These are phyloP conservation scores for Virgularia gustaviana DNA, from an alignment of 92 coral and sea anemone genomes.

Conservation along the genomic window DNA sequence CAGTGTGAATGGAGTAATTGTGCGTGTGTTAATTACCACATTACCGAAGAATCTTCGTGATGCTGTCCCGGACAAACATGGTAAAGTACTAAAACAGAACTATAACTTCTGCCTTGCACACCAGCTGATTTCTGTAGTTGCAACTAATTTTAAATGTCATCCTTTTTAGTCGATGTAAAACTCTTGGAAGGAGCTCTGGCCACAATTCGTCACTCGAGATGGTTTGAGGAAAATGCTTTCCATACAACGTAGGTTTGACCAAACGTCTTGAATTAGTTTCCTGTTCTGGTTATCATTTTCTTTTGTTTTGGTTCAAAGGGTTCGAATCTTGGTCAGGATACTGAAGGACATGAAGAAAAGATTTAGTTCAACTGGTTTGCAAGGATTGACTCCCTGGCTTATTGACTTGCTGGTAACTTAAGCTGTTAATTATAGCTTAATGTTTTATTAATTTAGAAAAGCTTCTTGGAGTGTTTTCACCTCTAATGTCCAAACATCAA, in stretches of 20 bases:
- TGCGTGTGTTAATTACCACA: conserved; percentile 89
- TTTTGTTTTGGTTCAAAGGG: no score
- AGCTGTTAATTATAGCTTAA: no score
- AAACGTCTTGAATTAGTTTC: no score
- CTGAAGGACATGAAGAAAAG: conserved; percentile 86
- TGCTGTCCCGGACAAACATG: conserved; percentile 85
- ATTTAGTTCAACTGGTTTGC: conserved; percentile 64
- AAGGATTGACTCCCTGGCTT: conserved; percentile 98
- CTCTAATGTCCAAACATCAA: no score
- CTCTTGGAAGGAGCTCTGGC: conserved; percentile 96
- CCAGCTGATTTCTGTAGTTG: no score
- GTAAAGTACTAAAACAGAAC: no score
- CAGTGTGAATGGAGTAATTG: conserved; percentile 82
- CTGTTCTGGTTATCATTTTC: no score
- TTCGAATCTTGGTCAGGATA: conserved; percentile 77
- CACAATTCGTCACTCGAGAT: conserved; percentile 92
- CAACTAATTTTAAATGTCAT: no score
- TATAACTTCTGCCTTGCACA: no score
- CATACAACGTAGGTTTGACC: conserved; percentile 89
- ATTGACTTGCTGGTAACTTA: conserved; percentile 83
- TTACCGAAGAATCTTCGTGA: conserved; percentile 92
- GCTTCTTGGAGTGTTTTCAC: no score
- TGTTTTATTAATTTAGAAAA: no score
- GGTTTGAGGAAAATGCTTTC: conserved; percentile 99
- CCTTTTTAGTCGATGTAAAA: conserved; percentile 89